Base-by-base conservation (phyloP, 2,797 vertebrate species). In the Phataginus tetradactyla region DNA sequence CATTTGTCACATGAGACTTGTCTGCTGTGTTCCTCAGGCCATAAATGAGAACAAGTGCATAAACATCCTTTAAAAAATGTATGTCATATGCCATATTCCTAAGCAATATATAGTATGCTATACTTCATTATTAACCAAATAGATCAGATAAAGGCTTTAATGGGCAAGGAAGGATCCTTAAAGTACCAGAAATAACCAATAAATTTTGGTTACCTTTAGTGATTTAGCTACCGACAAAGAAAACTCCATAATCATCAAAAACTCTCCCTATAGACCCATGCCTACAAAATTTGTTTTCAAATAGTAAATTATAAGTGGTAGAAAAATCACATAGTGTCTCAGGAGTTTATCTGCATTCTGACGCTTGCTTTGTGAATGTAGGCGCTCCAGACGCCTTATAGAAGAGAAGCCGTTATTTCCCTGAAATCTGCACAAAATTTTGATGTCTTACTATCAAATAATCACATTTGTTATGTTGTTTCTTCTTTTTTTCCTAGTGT, bases 231-330 rank as follows among this genome's bases (percentile, higher is more conserved):
- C 27, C 87, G 63, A 61, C 27, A 90, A 90, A 83, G 23, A 66
- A 87, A 94, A 85, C n/a, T 45, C 85, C 45, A 32, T 80, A 39
- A 80, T 27, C 86, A 57, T 78, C 20, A 81, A 18, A 77, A 64
- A 75, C 27, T 92, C 25, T 23, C 49, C 63, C 20, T 71, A 29
- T 63, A 90, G 85, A 66, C 18, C 13, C 12, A 87, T 34, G 32
- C 15, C 32, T 51, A 91, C 14, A 80, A 96, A 94, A 55, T 97
- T 94, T 94, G 63, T 95, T 97, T 97, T 88, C 87, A 95, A 92
- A 97, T 34, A 94, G 57, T 88, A 34, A 97, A 91, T 89, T 88
- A 25, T 77, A 97, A 74, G 75, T 74, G 71, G 32, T 34, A 95
- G 86, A 91, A 97, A 93, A 95, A 75, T 59, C 71, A 81, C 51